Evolutionary conservation across 1,140 invertebrate genomes (phyloP), one percentile per base, ranked within the genome.

Genomic region (Epicauta chinensis): DNA sequence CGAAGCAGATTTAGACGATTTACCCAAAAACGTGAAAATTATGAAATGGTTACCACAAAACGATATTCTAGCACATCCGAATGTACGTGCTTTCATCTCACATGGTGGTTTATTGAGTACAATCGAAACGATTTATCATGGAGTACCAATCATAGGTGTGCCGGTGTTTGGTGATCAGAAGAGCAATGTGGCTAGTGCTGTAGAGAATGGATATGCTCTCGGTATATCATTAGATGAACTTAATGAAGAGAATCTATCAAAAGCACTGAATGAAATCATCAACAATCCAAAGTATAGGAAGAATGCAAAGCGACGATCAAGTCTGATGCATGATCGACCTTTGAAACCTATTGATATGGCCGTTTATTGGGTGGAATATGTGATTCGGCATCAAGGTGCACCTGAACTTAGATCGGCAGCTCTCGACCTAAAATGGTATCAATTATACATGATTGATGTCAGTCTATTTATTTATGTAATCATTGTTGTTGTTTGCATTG

Each of bases 11-110:
- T 62, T 72, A 36, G 57, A 71, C n/a, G 67, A 73, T 32, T 59
- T 68, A 58, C 70, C 76, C 2, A 59, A 68, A 2, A 77, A 79
- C 58, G 70, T 79, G 2, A 65, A 70, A 29, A 53, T 71, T 3
- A 53, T 63, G 2, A 59, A 59, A 16, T 77, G 80, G 80, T 69
- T 81, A 39, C 79, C 80, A 16, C 80, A 82, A 58, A 77, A 78
- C 51, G 76, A 79, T 62, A 55, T 82, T 51, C 65, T 82, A 63
- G 58, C 57, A 2, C 64, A 66, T 58, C 61, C 59, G 4, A 65
- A 66, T 50, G 9, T 61, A 15, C 60, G 52, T 47, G 31, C 59
- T 5, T 65, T 66, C 44, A 63, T 66, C 15, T 56, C 58, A 2
- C 64, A 66, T 46, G 56, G 58, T 5, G 64, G 64, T 1, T 23